Base-by-base conservation (phyloP, 1,140 invertebrate genomes). In the Pemphigus obesinymphae region DNA sequence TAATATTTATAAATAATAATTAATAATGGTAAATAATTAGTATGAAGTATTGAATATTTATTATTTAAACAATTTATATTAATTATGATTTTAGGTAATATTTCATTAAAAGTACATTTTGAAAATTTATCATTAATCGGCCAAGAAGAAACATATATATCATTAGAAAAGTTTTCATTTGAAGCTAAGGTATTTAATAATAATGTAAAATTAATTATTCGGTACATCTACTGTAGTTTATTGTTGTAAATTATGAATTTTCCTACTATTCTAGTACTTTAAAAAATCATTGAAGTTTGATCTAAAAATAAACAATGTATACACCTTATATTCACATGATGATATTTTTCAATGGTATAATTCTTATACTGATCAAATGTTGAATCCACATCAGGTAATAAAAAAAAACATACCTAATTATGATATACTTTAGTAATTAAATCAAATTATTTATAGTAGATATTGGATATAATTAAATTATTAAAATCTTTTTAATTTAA, bases 51-150 rank as follows among this genome's bases (percentile, higher is more conserved):
- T n/a, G n/a, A n/a, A n/a, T n/a, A n/a, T n/a, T n/a, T n/a, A n/a
- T n/a, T n/a, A n/a, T n/a, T n/a, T n/a, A n/a, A n/a, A n/a, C n/a
- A n/a, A n/a, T n/a, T n/a, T n/a, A n/a, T n/a, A n/a, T n/a, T 80
- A 58, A 78, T 58, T 40, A 37, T 63, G 0, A 29, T 73, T 73
- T 5, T 10, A 80, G 76, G 76, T 80, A 63, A 80, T 63, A 23
- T 80, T 80, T 80, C 76, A 13, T 31, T 80, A 63, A 80, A 63
- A 63, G 26, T 61, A 20, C 11, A 26, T 29, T 63, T 80, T 63
- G 76, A 80, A 45, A 80, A 61, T 61, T 61, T 80, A 29, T 80
- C 37, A 29, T 80, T 80, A n/a, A 80, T 43, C 23, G 76, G 76
- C 34, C 55, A 80, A 20, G 76, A 80, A 80, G 55, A 80, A 80